Conservation (phyloP, 2,113 vertebrate genomes). For the Nyctereutes procyonoides region DNA sequence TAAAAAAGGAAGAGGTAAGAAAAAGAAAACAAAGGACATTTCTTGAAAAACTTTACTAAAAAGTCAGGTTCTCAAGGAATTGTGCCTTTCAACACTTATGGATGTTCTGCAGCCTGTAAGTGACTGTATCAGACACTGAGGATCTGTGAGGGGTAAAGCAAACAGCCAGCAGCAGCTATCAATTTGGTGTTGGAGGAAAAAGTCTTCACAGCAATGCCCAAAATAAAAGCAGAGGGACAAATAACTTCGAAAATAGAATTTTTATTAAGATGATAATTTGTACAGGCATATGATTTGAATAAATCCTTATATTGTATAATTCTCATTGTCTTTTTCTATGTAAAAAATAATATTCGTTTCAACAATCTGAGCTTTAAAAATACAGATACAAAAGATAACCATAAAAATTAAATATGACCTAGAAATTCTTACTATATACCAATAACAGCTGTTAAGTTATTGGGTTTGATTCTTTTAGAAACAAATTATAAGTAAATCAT, state of each 20-base stretch:
- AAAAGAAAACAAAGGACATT: not conserved
- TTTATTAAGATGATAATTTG: not conserved
- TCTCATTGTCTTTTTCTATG: not conserved
- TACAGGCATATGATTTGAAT: not conserved
- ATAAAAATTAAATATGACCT: not conserved
- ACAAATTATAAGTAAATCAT: not conserved
- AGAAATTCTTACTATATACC: not conserved
- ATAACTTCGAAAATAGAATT: not conserved
- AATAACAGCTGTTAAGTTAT: not conserved
- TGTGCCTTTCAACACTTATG: not conserved
- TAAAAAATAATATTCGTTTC: not conserved
- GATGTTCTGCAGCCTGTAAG: not conserved
- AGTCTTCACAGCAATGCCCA: not conserved
- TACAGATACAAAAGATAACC: not conserved
- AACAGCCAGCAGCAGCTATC: not conserved
- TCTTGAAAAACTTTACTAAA: not conserved
- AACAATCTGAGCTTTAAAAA: not conserved
- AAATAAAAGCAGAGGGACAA: not conserved
- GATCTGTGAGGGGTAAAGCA: not conserved
- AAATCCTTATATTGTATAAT: not conserved
- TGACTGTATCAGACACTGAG: not conserved
- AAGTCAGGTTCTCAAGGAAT: not conserved
- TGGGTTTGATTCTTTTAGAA: not conserved
- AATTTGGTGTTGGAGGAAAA: not conserved
- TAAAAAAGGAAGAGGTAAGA: not conserved